Base-by-base conservation (phyloP, 2,888 invertebrate species). In the Chalcis sispes region DNA sequence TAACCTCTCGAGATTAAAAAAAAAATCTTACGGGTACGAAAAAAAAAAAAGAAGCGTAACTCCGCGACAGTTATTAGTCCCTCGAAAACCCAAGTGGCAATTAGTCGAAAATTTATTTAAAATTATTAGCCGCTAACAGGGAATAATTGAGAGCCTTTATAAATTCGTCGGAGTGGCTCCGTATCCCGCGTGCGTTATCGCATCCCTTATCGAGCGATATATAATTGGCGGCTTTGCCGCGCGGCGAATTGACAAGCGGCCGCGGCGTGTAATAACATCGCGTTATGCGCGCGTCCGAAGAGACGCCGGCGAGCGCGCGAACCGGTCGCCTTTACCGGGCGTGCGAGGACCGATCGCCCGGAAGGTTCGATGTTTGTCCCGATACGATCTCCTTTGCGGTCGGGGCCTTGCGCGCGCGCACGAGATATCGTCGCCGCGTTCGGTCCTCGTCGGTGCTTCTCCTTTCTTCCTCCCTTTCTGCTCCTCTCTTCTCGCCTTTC, bases 331-430 rank as follows among this genome's bases (percentile, higher is more conserved):
- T n/a, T n/a, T n/a, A n/a, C n/a, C n/a, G n/a, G n/a, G n/a, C n/a
- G n/a, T 3, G 23, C 52, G 36, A 50, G 40, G 20, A 5, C 3
- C 42, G 40, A 40, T 59, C 62, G 2, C 46, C 36, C 36, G 36
- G 59, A 61, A 61, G 66, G 65, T 59, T 66, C 46, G 58, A 65
- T 56, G 64, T 65, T 56, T 23, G 36, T 8, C 2, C 20, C 46
- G 74, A 74, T 74, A 74, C 25, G 18, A 75, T 75, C 69, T 46
- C 36, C 8, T 18, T 62, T n/a, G n/a, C n/a, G n/a, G n/a, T n/a
- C n/a, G n/a, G n/a, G n/a, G n/a, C n/a, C n/a, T 20, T 25, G 7
- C 15, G 18, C 27, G 46, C 42, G 56, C 27, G 8, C 52, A 36
- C 52, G 32, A 13, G 64, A 56, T 36, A 48, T 64, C n/a, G n/a